Conservation (phyloP, 2,113 vertebrate genomes). For the rat (Rattus norvegicus) region GRCr8 NC_086020.1:242680001-242680500, state of each 20-base stretch:
- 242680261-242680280: conserved; percentile 60
- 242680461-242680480: not conserved
- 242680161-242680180: conserved; percentile 21
- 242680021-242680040: not conserved
- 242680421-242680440: not conserved
- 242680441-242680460: conserved; percentile 11
- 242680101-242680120: conserved; percentile 35
- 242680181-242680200: conserved; percentile 25
- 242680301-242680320: conserved; percentile 41
- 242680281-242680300: conserved; percentile 13
- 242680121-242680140: conserved; percentile 14
- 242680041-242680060: not conserved
- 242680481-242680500: conserved; percentile 20
- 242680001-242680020: not conserved
- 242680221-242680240: not conserved
- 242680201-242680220: conserved; percentile 50
- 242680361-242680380: conserved; percentile 27
- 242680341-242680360: not conserved
- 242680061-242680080: conserved; percentile 31
- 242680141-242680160: not conserved
- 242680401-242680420: not conserved
- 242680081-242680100: conserved; percentile 39
- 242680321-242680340: conserved; percentile 40
- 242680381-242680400: not conserved
- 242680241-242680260: not conserved